These are phyloP conservation scores for Leucosticte australis DNA, from an alignment of 2,113 vertebrate genomes.

Conservation along the genomic window DNA sequence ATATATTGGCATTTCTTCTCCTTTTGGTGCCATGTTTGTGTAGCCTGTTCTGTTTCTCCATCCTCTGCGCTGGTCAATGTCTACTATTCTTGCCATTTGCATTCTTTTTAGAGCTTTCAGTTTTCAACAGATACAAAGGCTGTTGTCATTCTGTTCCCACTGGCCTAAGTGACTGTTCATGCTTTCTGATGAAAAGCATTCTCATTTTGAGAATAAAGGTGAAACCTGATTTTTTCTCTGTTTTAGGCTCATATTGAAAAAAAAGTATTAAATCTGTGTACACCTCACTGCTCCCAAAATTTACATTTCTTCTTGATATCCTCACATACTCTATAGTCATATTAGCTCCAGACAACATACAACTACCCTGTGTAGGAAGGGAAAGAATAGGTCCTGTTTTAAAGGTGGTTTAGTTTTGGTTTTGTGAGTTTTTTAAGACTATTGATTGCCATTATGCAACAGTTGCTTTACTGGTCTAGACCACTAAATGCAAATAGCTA, in stretches of 20 bases:
- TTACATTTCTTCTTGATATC: background rate
- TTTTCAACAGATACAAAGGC: background rate
- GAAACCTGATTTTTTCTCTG: background rate
- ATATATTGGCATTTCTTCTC: background rate
- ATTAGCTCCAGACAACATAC: background rate
- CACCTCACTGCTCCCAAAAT: background rate
- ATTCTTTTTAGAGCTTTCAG: background rate
- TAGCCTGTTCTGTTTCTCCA: background rate
- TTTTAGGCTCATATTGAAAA: background rate
- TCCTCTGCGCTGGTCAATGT: background rate
- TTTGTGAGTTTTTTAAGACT: background rate
- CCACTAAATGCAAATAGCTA: background rate
- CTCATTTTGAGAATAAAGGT: background rate
- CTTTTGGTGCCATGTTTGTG: background rate
- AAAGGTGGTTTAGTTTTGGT: background rate
- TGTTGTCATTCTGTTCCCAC: background rate
- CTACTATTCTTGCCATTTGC: background rate
- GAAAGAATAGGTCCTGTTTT: background rate
- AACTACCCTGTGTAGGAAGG: background rate
- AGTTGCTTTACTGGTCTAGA: background rate
- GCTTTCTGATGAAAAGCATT: background rate
- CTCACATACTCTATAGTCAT: background rate
- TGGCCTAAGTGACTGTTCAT: background rate
- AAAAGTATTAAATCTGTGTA: background rate
- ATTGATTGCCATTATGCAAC: background rate